Conservation (phyloP, 2,797 vertebrate genomes). For the Notamacropus eugenii region DNA sequence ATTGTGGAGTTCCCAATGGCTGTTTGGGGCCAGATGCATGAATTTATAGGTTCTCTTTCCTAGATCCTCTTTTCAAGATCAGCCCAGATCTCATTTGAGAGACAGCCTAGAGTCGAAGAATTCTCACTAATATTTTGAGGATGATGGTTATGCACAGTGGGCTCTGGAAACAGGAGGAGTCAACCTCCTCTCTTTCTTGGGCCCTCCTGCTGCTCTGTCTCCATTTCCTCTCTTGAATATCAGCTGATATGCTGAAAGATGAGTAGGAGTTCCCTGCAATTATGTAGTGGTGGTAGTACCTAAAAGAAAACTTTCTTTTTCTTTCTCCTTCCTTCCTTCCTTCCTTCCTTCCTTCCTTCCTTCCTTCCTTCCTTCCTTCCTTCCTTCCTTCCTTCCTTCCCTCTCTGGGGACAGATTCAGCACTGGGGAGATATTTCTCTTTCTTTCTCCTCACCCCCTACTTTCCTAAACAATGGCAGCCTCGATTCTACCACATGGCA, state of each 20-base stretch:
- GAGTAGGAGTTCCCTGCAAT: not conserved
- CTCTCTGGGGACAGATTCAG: too few species aligned
- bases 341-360: too few species aligned
- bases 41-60: not conserved
- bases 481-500: too few species aligned
- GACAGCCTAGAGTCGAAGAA: too few species aligned
- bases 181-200: not conserved
- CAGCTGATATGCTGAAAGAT: not conserved
- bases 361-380: not conserved
- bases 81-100: not conserved
- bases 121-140: not conserved
- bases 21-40: not conserved
- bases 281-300: not conserved
- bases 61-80: not conserved
- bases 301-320: conserved; percentile 6
- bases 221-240: not conserved
- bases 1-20: not conserved
- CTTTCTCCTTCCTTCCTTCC: not conserved
- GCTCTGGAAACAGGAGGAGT: not conserved
- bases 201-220: not conserved
- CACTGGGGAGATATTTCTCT: too few species aligned
- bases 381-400: too few species aligned
- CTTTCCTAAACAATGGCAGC: too few species aligned
- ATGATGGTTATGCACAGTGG: not conserved
- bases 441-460: too few species aligned